Evolutionary conservation across 2,113 vertebrate species (phyloP), one percentile per base, ranked within the genome.

Genomic region (Oncorhynchus gorbuscha): DNA sequence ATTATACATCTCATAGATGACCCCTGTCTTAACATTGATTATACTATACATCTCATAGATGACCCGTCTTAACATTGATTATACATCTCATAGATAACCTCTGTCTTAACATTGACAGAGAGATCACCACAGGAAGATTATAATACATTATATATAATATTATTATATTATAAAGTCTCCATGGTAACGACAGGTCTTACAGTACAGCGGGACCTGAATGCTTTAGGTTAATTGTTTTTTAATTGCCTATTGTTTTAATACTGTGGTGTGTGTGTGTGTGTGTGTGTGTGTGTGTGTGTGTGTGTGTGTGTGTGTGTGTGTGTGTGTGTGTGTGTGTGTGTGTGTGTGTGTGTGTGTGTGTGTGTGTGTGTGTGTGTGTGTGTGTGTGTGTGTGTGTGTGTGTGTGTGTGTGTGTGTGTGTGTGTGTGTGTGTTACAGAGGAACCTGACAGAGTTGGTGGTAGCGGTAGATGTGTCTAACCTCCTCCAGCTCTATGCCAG

Each of bases 391-490:
- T 49, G 32, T 30, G 66, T 75, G 24, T 74, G 77, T 78, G 30
- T 74, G 72, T 76, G 66, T 9, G 12, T 49, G 55, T 59, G 39
- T 32, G 24, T 65, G 20, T 78, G 24, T 64, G 20, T 80, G n/a
- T 83, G 58, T 72, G n/a, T 68, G 22, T 74, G 16, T 67, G 28
- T 65, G 4, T 11, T 71, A 48, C 88, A 97, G 96, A 95, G 96
- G 88, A 97, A 97, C 85, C 86, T 97, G 55, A 97, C 96, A 0
- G 96, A 97, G 88, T 86, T 96, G 78, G 94, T 97, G 69, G 95
- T 97, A 61, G 95, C 96, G 0, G 93, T 97, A 26, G 95, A 95
- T 0, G 91, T 95, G 72, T 91, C 93, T 55, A 96, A 95, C 80
- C 92, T 97, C 77, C 83, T 97, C 61, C 94, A 94, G 74, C 89